Conservation (phyloP, 53 echinoderm and acorn worm genomes). For the Holothuria scabra region DNA sequence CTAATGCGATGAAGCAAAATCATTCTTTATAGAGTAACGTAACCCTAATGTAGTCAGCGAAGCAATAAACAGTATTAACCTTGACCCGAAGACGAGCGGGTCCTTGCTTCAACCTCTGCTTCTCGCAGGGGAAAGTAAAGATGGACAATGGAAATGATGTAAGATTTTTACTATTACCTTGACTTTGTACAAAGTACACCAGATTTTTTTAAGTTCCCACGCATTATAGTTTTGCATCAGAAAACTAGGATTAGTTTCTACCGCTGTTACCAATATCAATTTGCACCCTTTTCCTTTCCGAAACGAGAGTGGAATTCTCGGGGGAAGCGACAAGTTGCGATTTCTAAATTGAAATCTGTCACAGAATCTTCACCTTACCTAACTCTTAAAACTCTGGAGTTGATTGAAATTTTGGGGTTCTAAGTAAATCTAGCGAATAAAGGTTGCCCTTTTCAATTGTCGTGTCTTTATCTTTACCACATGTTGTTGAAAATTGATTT, state of each 20-base stretch:
- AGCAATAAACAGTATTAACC: conserved; percentile 23
- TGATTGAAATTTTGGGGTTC: too few relatives aligned
- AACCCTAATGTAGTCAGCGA: background rate
- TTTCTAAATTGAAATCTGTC: conserved; percentile 1
- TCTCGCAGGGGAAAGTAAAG: conserved; percentile 14
- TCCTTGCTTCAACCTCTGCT: background rate
- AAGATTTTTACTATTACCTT: background rate
- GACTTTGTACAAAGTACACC: conserved; percentile 8
- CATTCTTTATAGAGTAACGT: background rate
- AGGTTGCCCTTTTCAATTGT: conserved; percentile 8
- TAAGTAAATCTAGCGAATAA: too few relatives aligned
- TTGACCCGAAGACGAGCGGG: conserved; percentile 18
- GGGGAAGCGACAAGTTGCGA: background rate
- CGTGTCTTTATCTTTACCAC: conserved; percentile 19
- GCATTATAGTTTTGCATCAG: background rate
- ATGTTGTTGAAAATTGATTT: conserved; percentile 2
- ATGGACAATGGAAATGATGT: background rate
- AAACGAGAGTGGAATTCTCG: background rate
- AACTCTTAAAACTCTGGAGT: too few relatives aligned
- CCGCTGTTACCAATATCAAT: conserved; percentile 1
- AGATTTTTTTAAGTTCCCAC: conserved; percentile 1
- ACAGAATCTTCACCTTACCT: background rate
- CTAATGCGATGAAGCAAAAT: too few relatives aligned
- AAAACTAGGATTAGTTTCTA: background rate
- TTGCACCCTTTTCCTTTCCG: conserved; percentile 2